phyloP scores from a whole-genome alignment of 2,797 vertebrate genomes.

The Craterocephalus amniculus region DNA sequence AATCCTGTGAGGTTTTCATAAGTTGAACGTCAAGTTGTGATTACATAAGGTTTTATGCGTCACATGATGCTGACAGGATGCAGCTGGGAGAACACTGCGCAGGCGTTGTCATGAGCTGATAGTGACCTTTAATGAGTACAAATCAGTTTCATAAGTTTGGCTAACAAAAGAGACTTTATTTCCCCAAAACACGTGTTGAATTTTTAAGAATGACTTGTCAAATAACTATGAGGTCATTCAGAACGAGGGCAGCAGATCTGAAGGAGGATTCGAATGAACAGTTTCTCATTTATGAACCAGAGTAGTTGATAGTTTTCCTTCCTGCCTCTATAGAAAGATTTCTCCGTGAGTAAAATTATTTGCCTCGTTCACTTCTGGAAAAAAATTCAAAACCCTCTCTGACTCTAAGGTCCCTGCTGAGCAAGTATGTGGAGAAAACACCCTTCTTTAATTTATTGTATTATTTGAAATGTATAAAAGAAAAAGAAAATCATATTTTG shows the following conservation, averaged over 20 bases:
- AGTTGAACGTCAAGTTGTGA: constrained; percentile 20
- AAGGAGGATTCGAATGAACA: background rate
- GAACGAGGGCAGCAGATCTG: constrained; percentile 1
- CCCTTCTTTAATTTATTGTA: background rate
- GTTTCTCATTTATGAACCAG: background rate
- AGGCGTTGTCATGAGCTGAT: constrained; percentile 36
- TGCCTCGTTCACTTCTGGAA: background rate
- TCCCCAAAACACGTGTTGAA: constrained; percentile 10
- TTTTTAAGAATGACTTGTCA: constrained; percentile 3
- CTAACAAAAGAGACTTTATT: constrained; percentile 15
- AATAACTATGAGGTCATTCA: constrained; percentile 16
- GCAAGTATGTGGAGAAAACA: background rate
- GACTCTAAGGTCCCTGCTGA: constrained; percentile 4
- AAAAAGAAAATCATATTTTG: background rate
- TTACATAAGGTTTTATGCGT: constrained; percentile 33
- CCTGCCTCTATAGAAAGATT: background rate
- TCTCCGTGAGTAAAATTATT: constrained; percentile 24
- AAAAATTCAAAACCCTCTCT: constrained; percentile 37
- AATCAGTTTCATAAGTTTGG: constrained; percentile 11
- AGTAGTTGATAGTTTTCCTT: background rate
- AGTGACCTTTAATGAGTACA: constrained; percentile 16
- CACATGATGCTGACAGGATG: constrained; percentile 59
- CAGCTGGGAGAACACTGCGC: constrained; percentile 26
- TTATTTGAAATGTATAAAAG: background rate
- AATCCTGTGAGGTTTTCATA: constrained; percentile 9